Base-by-base conservation (phyloP, 2,888 invertebrate species). In the Chalcis sispes region DNA sequence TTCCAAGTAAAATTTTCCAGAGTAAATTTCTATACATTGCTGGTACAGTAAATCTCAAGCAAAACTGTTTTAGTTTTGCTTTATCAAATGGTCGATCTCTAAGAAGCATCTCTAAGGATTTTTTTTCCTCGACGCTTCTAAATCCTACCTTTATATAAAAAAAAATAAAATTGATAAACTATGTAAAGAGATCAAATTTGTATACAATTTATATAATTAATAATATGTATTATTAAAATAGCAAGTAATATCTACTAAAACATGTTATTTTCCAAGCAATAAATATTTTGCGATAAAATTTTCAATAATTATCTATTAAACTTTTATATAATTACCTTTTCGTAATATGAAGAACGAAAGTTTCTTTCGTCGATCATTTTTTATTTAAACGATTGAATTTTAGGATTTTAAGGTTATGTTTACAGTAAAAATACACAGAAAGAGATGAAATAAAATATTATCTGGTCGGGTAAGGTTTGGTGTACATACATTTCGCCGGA, bases 41-140 rank as follows among this genome's bases (percentile, higher is more conserved):
- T 4, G 97, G 97, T 18, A 97, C 94, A 0, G 95, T 94, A 85
- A 95, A 97, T 77, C 95, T 91, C 69, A 96, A 89, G 83, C 96
- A 95, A 86, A 97, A 97, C 85, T 96, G 95, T 83, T 94, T 94
- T 32, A 98, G 86, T 88, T 96, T 96, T 7, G 91, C 91, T 84
- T 92, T 92, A 85, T 96, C 96, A 88, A 94, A 91, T 15, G 93
- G 94, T 83, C 94, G 95, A 81, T 97, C 97, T 85, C 96, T 96
- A 83, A 97, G 90, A 13, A 97, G 89, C 83, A 96, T 96, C 90
- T 97, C 96, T 52, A 97, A 89, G 0, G 96, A 96, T 89, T 95
- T 96, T 88, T 96, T 96, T 85, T 96, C 96, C 89, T 97, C 97
- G 0, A 97, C 95, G 81, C 95, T 95, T 79, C 95, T 92, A 89